Conservation (phyloP, 2,888 invertebrate genomes). For the Cephus pulcher region DNA sequence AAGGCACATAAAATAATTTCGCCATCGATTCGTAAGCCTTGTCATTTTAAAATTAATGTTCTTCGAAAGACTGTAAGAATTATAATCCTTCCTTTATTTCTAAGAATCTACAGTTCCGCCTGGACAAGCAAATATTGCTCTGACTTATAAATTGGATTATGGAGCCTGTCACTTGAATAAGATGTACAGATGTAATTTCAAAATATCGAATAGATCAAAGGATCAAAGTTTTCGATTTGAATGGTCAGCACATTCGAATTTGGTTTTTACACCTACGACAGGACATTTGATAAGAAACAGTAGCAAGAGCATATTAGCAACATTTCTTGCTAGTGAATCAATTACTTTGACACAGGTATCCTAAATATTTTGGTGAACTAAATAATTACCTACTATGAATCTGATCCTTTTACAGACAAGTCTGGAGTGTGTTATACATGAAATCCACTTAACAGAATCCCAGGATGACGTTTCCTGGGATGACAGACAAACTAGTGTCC, state of each 20-base stretch:
- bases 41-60: neutral
- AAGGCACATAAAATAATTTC: neutral
- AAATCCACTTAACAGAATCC: constrained; percentile 38
- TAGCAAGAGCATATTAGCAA: constrained; percentile 69
- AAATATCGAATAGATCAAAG: constrained; percentile 64
- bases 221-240: constrained; percentile 63
- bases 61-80: neutral
- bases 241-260: constrained; percentile 53
- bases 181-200: constrained; percentile 61
- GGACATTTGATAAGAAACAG: constrained; percentile 66
- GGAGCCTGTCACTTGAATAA: constrained; percentile 59
- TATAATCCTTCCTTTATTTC: neutral
- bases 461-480: constrained; percentile 61
- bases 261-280: constrained; percentile 68
- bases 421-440: constrained; percentile 42
- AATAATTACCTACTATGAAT: neutral
- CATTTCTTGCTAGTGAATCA: constrained; percentile 67
- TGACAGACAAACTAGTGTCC: constrained; percentile 61
- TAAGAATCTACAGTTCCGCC: neutral
- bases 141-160: constrained; percentile 59
- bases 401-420: constrained; percentile 28
- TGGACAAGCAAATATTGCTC: constrained; percentile 1
- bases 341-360: constrained; percentile 53
- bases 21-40: neutral
- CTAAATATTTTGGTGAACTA: neutral